Percentiles rank a stretch among this genome's conserved stretches.
These are phyloP conservation scores for Erpornis zantholeuca DNA, from an alignment of 2,113 vertebrate genomes.

Conservation along the genomic window DNA sequence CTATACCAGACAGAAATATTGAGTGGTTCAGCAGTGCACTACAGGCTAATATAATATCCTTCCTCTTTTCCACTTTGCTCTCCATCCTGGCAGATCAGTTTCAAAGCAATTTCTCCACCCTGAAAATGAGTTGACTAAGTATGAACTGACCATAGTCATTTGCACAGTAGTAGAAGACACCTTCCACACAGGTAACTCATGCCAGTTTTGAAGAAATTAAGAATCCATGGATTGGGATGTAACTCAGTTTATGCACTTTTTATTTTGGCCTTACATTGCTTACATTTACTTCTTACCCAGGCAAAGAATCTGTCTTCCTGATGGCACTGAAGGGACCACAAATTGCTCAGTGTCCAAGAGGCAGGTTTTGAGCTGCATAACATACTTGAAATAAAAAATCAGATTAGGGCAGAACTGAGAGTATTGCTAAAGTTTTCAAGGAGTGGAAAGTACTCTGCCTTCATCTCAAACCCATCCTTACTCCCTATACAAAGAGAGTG, in stretches of 20 bases:
- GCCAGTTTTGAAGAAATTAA: background rate
- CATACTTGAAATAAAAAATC: background rate
- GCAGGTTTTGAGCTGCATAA: background rate
- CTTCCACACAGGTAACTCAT: background rate
- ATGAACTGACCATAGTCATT: background rate
- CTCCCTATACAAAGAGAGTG: background rate
- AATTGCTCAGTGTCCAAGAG: background rate
- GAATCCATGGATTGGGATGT: background rate
- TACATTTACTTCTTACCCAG: background rate
- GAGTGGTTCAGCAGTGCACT: background rate
- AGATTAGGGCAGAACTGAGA: background rate
- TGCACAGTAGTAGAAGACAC: background rate
- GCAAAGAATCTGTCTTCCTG: background rate
- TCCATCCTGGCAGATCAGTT: background rate
- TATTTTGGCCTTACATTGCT: background rate
- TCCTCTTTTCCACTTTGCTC: background rate
- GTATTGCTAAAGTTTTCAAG: background rate
- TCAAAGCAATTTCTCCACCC: background rate
- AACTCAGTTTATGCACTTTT: background rate
- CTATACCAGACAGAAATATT: background rate
- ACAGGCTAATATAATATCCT: background rate
- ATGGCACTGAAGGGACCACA: background rate
- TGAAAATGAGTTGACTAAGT: background rate
- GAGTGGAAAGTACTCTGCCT: background rate
- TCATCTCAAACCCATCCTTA: background rate